A percentile compares a stretch with the other conserved stretches of the same genome.
Evolutionary conservation across 2,888 invertebrate genomes (phyloP).

Genomic region (Mantis religiosa): DNA sequence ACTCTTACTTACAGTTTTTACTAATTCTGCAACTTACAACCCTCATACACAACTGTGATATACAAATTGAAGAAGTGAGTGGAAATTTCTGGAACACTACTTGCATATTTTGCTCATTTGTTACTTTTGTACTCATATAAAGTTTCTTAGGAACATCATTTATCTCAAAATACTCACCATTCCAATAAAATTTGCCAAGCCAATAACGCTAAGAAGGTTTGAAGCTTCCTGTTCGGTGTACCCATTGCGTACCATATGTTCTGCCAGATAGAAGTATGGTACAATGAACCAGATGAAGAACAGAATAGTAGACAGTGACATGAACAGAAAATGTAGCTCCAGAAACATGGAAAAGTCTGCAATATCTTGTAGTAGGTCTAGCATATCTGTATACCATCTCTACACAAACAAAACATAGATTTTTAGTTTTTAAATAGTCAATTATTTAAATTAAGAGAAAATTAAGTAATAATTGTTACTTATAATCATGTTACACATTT

Average conservation of each 20-base stretch:
- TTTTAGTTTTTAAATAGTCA: background rate
- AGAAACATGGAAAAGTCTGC: slow-evolving; percentile 77
- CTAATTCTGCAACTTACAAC: too few relatives aligned
- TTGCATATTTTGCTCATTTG: too few relatives aligned
- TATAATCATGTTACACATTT: too few relatives aligned
- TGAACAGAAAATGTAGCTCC: slow-evolving; percentile 71
- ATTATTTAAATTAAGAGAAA: too few relatives aligned
- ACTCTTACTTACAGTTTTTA: too few relatives aligned
- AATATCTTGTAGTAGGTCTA: slow-evolving; percentile 64
- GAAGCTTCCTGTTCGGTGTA: slow-evolving; percentile 72
- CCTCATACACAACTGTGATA: too few relatives aligned
- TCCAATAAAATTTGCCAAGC: slow-evolving; percentile 85
- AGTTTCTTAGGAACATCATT: too few relatives aligned
- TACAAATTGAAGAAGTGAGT: too few relatives aligned
- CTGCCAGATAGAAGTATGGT: slow-evolving; percentile 89
- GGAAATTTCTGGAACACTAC: too few relatives aligned
- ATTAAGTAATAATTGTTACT: too few relatives aligned
- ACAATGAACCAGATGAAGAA: slow-evolving; percentile 93
- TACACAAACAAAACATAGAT: slow-evolving; percentile 41
- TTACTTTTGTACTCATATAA: too few relatives aligned
- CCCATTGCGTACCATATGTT: slow-evolving; percentile 69
- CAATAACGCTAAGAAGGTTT: slow-evolving; percentile 78
- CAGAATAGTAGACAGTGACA: slow-evolving; percentile 81
- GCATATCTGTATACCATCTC: slow-evolving; percentile 68
- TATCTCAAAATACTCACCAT: slow-evolving; percentile 56